Evolutionary conservation across 2,888 invertebrate species (phyloP).

Genomic region (Cheilosia vulpina): DNA sequence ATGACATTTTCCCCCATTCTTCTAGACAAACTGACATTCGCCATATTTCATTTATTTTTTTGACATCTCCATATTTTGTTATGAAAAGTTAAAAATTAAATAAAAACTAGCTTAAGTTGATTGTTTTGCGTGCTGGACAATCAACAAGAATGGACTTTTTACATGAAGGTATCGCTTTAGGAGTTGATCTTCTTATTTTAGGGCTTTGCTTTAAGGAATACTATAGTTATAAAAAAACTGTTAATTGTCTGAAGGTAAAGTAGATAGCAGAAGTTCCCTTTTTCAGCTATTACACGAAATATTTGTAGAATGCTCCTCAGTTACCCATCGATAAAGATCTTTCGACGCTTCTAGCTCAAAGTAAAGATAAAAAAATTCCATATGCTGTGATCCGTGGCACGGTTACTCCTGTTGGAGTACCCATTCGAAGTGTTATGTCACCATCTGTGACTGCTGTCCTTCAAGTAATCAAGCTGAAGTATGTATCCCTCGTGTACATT

Average conservation of each 20-base stretch:
- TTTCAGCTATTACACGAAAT: background rate
- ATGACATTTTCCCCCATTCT: background rate
- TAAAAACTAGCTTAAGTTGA: constrained; percentile 16
- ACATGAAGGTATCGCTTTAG: constrained; percentile 89
- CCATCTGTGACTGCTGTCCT: constrained; percentile 90
- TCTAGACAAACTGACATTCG: constrained; percentile 16
- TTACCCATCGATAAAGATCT: constrained; percentile 87
- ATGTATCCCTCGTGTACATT: background rate
- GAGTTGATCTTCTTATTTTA: constrained; percentile 90
- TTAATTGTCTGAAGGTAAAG: constrained; percentile 88
- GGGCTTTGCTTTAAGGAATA: constrained; percentile 90
- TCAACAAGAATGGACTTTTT: constrained; percentile 88
- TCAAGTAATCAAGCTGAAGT: constrained; percentile 89
- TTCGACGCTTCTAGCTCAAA: constrained; percentile 86
- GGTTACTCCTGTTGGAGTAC: constrained; percentile 90
- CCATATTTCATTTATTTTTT: background rate
- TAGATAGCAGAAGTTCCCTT: constrained; percentile 76
- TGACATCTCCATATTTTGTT: constrained; percentile 15
- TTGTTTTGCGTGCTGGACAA: background rate
- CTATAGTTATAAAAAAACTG: constrained; percentile 89
- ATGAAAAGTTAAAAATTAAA: constrained; percentile 24
- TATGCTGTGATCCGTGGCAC: constrained; percentile 91
- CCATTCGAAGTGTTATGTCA: constrained; percentile 90
- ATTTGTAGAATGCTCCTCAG: constrained; percentile 87
- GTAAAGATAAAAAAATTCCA: constrained; percentile 87